Conservation (phyloP, 2,888 invertebrate genomes). For the Orthonevra nobilis region DNA sequence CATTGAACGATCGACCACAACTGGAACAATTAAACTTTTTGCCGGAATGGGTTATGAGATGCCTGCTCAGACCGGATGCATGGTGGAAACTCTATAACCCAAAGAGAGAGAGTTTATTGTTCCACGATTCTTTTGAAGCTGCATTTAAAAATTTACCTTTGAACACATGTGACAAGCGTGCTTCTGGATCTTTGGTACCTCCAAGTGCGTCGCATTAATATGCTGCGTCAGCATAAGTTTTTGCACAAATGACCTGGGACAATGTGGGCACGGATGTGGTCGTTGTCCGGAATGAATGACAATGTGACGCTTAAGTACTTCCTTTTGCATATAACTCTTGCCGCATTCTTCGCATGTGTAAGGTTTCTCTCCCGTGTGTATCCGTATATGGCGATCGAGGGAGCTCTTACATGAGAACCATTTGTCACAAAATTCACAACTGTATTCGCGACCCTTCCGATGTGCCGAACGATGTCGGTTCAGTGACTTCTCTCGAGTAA, state of each 20-base stretch:
- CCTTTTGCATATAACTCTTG: constrained; percentile 86
- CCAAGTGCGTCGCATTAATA: constrained; percentile 82
- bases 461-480: constrained; percentile 84
- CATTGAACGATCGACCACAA: constrained; percentile 86
- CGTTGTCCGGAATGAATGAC: constrained; percentile 83
- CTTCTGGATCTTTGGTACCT: constrained; percentile 82
- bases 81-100: constrained; percentile 78
- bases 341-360: constrained; percentile 82
- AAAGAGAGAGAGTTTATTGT: too few species aligned
- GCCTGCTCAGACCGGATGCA: constrained; percentile 85
- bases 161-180: constrained; percentile 86
- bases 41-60: constrained; percentile 84
- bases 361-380: constrained; percentile 83
- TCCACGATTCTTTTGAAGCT: too few species aligned
- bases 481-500: constrained; percentile 83
- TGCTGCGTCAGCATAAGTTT: constrained; percentile 85
- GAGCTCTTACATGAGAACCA: constrained; percentile 85
- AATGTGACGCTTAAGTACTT: constrained; percentile 84
- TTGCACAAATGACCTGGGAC: constrained; percentile 87
- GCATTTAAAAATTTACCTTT: constrained; percentile 80
- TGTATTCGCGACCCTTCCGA: constrained; percentile 82
- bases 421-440: constrained; percentile 83
- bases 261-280: constrained; percentile 85
- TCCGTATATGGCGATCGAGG: constrained; percentile 85
- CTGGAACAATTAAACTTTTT: constrained; percentile 84